A percentile compares a stretch with the other conserved stretches of the same genome.
Evolutionary conservation across 2,888 invertebrate genomes (phyloP).

Genomic region (Agrotis clavis): DNA sequence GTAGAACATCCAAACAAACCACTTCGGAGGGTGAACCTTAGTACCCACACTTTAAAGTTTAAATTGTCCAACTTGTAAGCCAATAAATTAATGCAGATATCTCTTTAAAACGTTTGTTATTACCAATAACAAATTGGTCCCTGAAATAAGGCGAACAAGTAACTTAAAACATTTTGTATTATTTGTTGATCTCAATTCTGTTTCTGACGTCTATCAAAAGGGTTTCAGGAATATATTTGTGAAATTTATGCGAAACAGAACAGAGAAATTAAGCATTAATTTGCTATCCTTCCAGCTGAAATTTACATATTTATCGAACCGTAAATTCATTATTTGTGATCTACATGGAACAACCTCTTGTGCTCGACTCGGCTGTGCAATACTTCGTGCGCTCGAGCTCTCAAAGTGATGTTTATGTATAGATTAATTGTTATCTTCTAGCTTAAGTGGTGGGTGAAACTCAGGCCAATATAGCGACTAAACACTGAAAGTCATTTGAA

Average conservation of each 20-base stretch:
- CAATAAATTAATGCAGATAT: slow-evolving; percentile 72
- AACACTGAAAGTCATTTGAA: slow-evolving; percentile 12
- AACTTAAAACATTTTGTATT: slow-evolving; percentile 73
- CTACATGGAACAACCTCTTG: slow-evolving; percentile 65
- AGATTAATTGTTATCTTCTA: slow-evolving; percentile 55
- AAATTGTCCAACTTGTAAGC: slow-evolving; percentile 66
- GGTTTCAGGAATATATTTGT: slow-evolving; percentile 81
- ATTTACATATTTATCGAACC: slow-evolving; percentile 87
- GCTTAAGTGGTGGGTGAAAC: slow-evolving; percentile 5
- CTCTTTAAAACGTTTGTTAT: slow-evolving; percentile 67
- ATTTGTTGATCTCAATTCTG: slow-evolving; percentile 75
- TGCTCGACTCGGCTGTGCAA: slow-evolving; percentile 36
- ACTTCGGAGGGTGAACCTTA: slow-evolving; percentile 43
- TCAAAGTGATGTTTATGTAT: slow-evolving; percentile 54
- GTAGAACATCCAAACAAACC: slow-evolving; percentile 45
- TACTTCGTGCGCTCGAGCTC: slow-evolving; percentile 15
- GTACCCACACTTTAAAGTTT: slow-evolving; percentile 58
- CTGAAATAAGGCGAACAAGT: slow-evolving; percentile 59
- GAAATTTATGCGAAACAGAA: slow-evolving; percentile 85
- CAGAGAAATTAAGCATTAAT: slow-evolving; percentile 86
- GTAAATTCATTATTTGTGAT: slow-evolving; percentile 81
- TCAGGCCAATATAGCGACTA: slow-evolving; percentile 12
- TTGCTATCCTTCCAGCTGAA: slow-evolving; percentile 80
- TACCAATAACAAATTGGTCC: slow-evolving; percentile 71
- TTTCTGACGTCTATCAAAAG: slow-evolving; percentile 75